phyloP scores from a whole-genome alignment of 2,888 invertebrate genomes.

The Antitype chi region DNA sequence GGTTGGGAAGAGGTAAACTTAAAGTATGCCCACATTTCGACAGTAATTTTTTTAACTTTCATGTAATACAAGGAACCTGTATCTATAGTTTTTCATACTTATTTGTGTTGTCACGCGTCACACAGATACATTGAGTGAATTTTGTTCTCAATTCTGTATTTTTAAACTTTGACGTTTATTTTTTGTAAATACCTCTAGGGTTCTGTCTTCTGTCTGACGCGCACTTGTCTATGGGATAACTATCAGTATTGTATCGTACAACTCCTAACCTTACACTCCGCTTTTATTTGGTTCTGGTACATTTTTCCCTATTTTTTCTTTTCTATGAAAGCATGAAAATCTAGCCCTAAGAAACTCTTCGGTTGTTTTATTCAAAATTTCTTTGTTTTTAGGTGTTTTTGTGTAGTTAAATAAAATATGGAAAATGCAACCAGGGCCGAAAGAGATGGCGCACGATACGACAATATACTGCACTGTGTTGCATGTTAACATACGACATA shows the following conservation, averaged over 20 bases:
- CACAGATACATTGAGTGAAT: neutral
- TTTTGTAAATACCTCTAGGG: neutral
- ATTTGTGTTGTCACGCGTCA: neutral
- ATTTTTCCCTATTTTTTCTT: slow-evolving; percentile 77
- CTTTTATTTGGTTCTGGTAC: slow-evolving; percentile 88
- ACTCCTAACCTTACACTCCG: slow-evolving; percentile 37
- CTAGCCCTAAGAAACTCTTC: slow-evolving; percentile 59
- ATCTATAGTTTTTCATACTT: neutral
- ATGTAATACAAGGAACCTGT: too few species aligned
- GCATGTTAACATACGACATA: slow-evolving; percentile 75
- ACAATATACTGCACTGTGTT: slow-evolving; percentile 81
- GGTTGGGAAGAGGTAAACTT: too few species aligned
- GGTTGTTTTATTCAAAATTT: slow-evolving; percentile 76
- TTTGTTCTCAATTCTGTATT: neutral
- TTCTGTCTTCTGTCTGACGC: slow-evolving; percentile 7
- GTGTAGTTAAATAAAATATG: slow-evolving; percentile 73
- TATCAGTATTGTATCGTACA: slow-evolving; percentile 32
- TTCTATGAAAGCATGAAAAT: slow-evolving; percentile 66
- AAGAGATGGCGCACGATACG: slow-evolving; percentile 85
- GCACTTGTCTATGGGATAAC: slow-evolving; percentile 8
- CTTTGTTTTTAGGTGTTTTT: slow-evolving; percentile 83
- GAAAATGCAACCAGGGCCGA: slow-evolving; percentile 90
- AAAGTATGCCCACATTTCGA: too few species aligned
- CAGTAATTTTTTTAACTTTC: too few species aligned
- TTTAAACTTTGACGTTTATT: neutral